These are phyloP conservation scores for Hemicrepidius hirtus DNA, from an alignment of 2,888 invertebrate species.

Conservation along the genomic window DNA sequence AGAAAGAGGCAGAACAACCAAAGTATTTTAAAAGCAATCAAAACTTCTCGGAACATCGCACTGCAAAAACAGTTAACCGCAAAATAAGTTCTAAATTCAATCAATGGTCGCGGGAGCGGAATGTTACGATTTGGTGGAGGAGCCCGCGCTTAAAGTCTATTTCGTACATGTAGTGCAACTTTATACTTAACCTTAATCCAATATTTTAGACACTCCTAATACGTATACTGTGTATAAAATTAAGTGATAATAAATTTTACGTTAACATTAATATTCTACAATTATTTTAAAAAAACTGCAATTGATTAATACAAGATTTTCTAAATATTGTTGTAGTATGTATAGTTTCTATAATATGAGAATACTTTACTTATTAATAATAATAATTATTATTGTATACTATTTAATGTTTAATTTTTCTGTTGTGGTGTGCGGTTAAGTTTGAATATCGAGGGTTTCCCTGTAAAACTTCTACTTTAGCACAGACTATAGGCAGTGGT, in stretches of 20 bases:
- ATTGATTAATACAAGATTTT: too few species aligned
- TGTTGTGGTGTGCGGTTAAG: too few species aligned
- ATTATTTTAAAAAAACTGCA: too few species aligned
- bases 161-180: conserved; percentile 20
- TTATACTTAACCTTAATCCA: background rate
- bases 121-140: conserved; percentile 50
- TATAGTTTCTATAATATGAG: too few species aligned
- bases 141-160: conserved; percentile 36
- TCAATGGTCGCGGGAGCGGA: conserved; percentile 54
- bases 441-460: background rate
- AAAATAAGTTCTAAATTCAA: conserved; percentile 55
- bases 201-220: background rate
- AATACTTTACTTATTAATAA: too few species aligned
- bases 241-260: too few species aligned
- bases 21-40: conserved; percentile 56
- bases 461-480: conserved; percentile 33
- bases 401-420: too few species aligned
- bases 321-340: too few species aligned
- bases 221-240: too few species aligned
- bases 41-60: conserved; percentile 52
- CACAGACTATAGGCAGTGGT: conserved; percentile 48
- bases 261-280: too few species aligned
- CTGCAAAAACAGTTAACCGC: conserved; percentile 55
- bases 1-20: conserved; percentile 42
- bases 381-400: too few species aligned